Conservation (phyloP, 2,888 invertebrate species). For the Eucera pruinosa region DNA sequence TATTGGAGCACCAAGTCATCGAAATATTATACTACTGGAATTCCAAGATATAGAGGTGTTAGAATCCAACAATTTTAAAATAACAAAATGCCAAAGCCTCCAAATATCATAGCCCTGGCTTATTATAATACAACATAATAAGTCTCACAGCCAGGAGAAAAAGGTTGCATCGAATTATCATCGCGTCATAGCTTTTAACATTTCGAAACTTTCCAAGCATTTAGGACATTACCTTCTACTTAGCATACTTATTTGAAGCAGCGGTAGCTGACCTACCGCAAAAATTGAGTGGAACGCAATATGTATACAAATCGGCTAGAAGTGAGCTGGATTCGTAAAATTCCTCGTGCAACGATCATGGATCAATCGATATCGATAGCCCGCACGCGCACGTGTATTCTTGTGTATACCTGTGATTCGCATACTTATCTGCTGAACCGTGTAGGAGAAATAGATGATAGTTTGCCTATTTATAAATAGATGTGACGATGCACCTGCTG, state of each 20-base stretch:
- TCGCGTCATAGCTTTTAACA: background rate
- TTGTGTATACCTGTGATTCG: constrained; percentile 26
- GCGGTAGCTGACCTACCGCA: constrained; percentile 14
- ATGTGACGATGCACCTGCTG: constrained; percentile 81
- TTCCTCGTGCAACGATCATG: constrained; percentile 8
- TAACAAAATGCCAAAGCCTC: too few species aligned
- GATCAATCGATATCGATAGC: constrained; percentile 23
- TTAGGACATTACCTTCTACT: background rate
- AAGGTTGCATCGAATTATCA: background rate
- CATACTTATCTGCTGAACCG: constrained; percentile 48
- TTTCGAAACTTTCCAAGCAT: background rate
- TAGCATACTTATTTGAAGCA: background rate
- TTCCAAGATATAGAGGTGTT: too few species aligned
- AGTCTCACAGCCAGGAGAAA: too few species aligned
- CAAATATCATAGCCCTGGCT: too few species aligned
- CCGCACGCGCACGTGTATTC: background rate
- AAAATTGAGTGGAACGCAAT: constrained; percentile 9
- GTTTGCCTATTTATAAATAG: constrained; percentile 77
- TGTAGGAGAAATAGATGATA: constrained; percentile 56
- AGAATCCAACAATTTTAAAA: too few species aligned
- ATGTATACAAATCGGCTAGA: background rate
- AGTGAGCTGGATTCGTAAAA: constrained; percentile 4
- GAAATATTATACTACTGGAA: too few species aligned
- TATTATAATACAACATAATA: too few species aligned
- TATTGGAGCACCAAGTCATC: too few species aligned